A percentile compares a stretch with the other conserved stretches of the same genome.
Evolutionary conservation across 2,888 invertebrate species (phyloP).

Genomic region (Frankliniella intonsa): DNA sequence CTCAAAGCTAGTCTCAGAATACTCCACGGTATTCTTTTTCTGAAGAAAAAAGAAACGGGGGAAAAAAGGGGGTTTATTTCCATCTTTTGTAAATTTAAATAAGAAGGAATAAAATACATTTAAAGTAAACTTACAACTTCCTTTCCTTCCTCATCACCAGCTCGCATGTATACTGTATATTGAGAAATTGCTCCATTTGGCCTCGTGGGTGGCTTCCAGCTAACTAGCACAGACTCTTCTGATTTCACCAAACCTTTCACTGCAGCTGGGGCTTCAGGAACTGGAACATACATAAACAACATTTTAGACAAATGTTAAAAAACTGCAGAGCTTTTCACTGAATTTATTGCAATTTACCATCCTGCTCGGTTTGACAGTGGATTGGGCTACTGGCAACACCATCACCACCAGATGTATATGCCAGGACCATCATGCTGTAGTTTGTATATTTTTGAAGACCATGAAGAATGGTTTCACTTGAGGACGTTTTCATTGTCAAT

Average conservation of each 20-base stretch:
- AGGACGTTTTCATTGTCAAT: constrained; percentile 86
- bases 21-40: constrained; percentile 13
- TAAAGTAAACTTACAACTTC: constrained; percentile 38
- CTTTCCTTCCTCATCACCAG: constrained; percentile 43
- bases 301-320: neutral
- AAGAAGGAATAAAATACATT: neutral
- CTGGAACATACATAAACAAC: constrained; percentile 49
- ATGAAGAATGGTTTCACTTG: constrained; percentile 87
- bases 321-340: neutral
- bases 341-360: constrained; percentile 57
- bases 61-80: no score
- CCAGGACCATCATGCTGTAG: constrained; percentile 94
- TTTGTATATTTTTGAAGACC: constrained; percentile 92
- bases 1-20: constrained; percentile 71
- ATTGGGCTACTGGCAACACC: constrained; percentile 83
- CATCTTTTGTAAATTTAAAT: no score
- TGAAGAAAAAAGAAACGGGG: neutral
- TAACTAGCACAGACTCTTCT: constrained; percentile 82
- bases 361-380: constrained; percentile 92
- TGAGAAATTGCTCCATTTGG: constrained; percentile 91
- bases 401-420: constrained; percentile 92
- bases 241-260: constrained; percentile 93
- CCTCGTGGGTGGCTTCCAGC: constrained; percentile 89
- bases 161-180: constrained; percentile 74
- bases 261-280: constrained; percentile 87